Evolutionary conservation across 2,797 vertebrate species (phyloP).

Genomic region (Eulemur coronatus): DNA sequence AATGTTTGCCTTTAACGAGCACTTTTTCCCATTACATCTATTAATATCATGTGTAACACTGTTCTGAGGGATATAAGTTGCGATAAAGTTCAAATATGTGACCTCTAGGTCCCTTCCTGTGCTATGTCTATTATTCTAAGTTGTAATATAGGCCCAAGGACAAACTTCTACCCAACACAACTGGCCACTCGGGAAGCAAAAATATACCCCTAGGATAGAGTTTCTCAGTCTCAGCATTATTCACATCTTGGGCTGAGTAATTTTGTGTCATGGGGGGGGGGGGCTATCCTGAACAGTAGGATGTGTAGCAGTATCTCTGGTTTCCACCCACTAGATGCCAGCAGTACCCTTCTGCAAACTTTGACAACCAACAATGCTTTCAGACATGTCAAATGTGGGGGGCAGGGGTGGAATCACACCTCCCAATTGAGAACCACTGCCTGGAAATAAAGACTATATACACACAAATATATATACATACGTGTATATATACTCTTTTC

Average conservation of each 20-base stretch:
- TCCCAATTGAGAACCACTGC: not conserved
- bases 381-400: not conserved
- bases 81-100: not conserved
- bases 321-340: not conserved
- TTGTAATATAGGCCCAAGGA: not conserved
- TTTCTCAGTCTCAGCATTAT: not conserved
- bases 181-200: constrained; percentile 1
- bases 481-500: not conserved
- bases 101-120: not conserved
- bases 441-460: not conserved
- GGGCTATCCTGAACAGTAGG: not conserved
- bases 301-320: not conserved
- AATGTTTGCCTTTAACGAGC: not conserved
- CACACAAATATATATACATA: not conserved
- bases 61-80: not conserved
- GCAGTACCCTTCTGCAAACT: not conserved
- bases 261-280: not conserved
- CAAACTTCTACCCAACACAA: constrained; percentile 38
- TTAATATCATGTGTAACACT: not conserved
- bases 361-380: not conserved
- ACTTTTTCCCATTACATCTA: not conserved
- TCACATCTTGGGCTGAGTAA: not conserved
- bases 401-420: not conserved
- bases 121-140: constrained; percentile 10
- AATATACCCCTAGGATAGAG: not conserved